These are phyloP conservation scores for Apodemia mormo DNA, from an alignment of 2,888 invertebrate genomes.

Conservation along the genomic window DNA sequence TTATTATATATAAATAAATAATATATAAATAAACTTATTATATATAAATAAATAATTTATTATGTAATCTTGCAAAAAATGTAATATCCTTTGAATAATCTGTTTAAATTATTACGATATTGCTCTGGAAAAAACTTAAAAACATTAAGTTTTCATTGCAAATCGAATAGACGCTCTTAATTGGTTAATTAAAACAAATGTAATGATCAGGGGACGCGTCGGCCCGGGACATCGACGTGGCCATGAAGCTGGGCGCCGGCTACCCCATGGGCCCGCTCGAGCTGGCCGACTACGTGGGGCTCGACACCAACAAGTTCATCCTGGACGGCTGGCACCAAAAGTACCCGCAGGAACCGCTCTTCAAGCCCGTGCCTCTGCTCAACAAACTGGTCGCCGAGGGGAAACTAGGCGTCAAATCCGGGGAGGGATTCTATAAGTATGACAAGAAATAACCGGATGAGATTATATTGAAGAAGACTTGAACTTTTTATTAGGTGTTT, in stretches of 20 bases:
- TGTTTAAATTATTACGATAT: too few species aligned
- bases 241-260: constrained; percentile 94
- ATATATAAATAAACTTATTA: too few species aligned
- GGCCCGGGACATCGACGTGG: constrained; percentile 90
- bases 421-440: constrained; percentile 92
- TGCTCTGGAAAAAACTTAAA: too few species aligned
- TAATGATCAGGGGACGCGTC: constrained; percentile 83
- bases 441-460: constrained; percentile 59
- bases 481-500: not conserved
- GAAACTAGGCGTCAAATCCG: constrained; percentile 90
- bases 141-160: too few species aligned
- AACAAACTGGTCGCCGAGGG: constrained; percentile 88
- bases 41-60: too few species aligned
- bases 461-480: too few species aligned
- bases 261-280: constrained; percentile 96
- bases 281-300: constrained; percentile 90
- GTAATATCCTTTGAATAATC: too few species aligned
- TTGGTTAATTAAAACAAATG: too few species aligned
- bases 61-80: too few species aligned
- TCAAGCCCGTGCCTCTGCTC: constrained; percentile 74
- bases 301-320: constrained; percentile 89
- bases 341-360: constrained; percentile 54
- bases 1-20: too few species aligned
- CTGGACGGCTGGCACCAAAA: constrained; percentile 89
- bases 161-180: too few species aligned